These are phyloP conservation scores for Cyrtodaria siliqua DNA, from an alignment of 2,888 invertebrate species.

Conservation along the genomic window DNA sequence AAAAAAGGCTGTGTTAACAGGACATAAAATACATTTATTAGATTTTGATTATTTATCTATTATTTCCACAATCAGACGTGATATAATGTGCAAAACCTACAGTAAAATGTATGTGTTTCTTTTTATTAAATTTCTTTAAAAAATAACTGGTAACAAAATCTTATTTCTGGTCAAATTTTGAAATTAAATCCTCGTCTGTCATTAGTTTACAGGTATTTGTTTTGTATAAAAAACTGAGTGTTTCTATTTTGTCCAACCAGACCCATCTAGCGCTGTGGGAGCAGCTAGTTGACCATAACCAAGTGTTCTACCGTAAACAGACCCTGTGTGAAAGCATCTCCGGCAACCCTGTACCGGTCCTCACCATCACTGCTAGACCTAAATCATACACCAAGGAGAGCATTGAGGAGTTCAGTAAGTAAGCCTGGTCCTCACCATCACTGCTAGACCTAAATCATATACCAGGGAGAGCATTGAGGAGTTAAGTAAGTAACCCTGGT, in stretches of 20 bases:
- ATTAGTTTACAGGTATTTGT: too few relatives aligned
- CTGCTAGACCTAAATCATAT: slow-evolving; percentile 85
- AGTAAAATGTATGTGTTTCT: too few relatives aligned
- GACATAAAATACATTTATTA: too few relatives aligned
- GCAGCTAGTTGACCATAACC: slow-evolving; percentile 86
- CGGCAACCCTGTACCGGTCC: slow-evolving; percentile 91
- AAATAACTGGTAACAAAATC: too few relatives aligned
- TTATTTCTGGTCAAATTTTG: too few relatives aligned
- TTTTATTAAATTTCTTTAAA: too few relatives aligned
- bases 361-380: slow-evolving; percentile 90
- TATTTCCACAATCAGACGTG: too few relatives aligned
- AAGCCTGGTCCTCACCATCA: slow-evolving; percentile 92
- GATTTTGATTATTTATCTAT: too few relatives aligned
- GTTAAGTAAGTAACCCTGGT: slow-evolving; percentile 88
- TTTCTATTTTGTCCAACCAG: slow-evolving; percentile 83
- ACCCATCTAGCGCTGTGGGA: slow-evolving; percentile 89
- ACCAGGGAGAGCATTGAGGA: slow-evolving; percentile 76
- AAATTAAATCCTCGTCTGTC: too few relatives aligned
- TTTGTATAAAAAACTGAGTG: neutral
- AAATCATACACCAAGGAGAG: slow-evolving; percentile 69
- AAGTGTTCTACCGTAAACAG: slow-evolving; percentile 89
- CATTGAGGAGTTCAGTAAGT: slow-evolving; percentile 79
- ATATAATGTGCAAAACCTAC: too few relatives aligned
- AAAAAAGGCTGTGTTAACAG: too few relatives aligned
- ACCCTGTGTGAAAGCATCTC: slow-evolving; percentile 91